A percentile compares a stretch with the other conserved stretches of the same genome.
Evolutionary conservation across 2,113 vertebrate species (phyloP).

Genomic region (Elanoides forficatus): DNA sequence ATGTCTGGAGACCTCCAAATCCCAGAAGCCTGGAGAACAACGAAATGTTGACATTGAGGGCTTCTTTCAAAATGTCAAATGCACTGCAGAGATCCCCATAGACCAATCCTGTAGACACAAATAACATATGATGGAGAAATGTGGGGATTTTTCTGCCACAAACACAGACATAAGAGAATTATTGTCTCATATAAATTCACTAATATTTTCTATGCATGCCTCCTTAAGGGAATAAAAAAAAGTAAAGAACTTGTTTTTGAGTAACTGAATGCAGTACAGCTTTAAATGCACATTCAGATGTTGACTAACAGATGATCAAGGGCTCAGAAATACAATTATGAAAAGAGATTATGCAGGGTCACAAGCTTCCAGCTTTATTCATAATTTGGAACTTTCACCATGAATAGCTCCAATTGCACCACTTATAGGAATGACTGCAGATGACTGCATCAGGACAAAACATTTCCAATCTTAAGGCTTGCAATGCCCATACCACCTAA

Average conservation of each 20-base stretch:
- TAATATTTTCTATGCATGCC: background rate
- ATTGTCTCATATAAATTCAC: background rate
- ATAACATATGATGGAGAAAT: background rate
- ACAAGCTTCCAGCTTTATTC: background rate
- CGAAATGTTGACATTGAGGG: background rate
- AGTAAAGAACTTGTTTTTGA: background rate
- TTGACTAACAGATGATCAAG: background rate
- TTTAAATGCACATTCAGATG: background rate
- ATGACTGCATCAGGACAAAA: background rate
- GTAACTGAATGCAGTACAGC: background rate
- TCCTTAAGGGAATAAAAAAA: background rate
- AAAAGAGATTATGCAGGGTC: background rate
- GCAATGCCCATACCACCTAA: background rate
- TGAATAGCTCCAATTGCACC: background rate
- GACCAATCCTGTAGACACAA: background rate
- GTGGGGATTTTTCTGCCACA: background rate
- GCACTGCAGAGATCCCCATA: background rate
- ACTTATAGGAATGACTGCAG: background rate
- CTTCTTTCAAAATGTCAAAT: background rate
- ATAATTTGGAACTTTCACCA: background rate
- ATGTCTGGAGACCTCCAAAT: background rate
- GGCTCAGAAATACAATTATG: background rate
- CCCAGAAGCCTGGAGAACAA: background rate
- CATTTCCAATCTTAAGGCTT: background rate
- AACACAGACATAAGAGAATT: background rate